phyloP scores from a whole-genome alignment of 2,797 vertebrate species.

The Argyrosomus regius region DNA sequence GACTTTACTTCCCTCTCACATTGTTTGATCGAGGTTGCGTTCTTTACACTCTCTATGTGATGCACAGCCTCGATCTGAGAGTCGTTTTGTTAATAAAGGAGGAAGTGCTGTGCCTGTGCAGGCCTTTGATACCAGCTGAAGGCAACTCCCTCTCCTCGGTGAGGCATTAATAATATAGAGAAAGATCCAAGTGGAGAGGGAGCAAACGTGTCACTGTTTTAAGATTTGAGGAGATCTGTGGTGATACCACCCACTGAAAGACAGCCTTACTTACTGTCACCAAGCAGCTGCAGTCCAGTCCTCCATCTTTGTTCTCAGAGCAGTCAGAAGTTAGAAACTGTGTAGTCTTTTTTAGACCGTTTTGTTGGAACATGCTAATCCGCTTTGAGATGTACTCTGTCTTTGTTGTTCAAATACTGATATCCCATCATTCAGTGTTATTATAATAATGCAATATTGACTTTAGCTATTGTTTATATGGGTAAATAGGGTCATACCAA shows the following conservation, averaged over 20 bases:
- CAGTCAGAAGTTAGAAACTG: neutral
- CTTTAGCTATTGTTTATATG: constrained; percentile 13
- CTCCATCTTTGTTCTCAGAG: constrained; percentile 11
- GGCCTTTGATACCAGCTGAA: constrained; percentile 69
- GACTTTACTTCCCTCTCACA: constrained; percentile 26
- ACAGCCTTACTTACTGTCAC: constrained; percentile 40
- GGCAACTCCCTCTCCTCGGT: constrained; percentile 66
- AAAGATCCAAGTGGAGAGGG: constrained; percentile 60
- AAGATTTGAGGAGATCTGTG: constrained; percentile 53
- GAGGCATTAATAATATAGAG: constrained; percentile 74
- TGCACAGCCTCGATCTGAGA: constrained; percentile 57
- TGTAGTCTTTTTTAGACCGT: neutral
- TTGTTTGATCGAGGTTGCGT: constrained; percentile 52
- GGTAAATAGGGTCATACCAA: neutral
- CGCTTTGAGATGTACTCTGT: neutral
- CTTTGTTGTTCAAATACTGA: neutral
- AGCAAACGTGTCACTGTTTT: constrained; percentile 61
- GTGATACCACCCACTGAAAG: constrained; percentile 42
- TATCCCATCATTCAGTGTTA: neutral
- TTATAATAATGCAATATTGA: constrained; percentile 20
- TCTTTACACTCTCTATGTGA: constrained; percentile 42
- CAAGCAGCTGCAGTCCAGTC: constrained; percentile 6
- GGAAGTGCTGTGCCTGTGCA: constrained; percentile 56
- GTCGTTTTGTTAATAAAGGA: constrained; percentile 71
- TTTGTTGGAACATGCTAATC: neutral